Evolutionary conservation across 2,888 invertebrate genomes (phyloP).

Genomic region (Esperia sulphurella): DNA sequence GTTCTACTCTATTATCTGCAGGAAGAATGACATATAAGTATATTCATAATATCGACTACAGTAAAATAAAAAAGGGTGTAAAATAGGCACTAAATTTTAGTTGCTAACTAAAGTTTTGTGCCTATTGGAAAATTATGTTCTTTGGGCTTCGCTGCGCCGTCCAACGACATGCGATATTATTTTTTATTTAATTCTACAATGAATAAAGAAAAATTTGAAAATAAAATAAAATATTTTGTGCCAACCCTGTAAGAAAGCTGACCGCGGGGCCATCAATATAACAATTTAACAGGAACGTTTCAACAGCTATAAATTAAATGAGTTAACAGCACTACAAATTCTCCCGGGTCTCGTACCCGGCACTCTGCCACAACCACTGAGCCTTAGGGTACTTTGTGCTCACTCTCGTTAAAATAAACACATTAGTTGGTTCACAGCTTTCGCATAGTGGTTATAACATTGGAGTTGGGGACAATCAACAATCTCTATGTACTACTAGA

Average conservation of each 20-base stretch:
- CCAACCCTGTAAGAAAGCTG: constrained; percentile 42
- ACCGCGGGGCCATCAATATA: constrained; percentile 65
- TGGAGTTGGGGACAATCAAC: too few relatives aligned
- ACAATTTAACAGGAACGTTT: constrained; percentile 73
- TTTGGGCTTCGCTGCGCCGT: too few relatives aligned
- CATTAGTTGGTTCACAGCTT: neutral
- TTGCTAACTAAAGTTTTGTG: too few relatives aligned
- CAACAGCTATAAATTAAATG: constrained; percentile 74
- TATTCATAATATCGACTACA: too few relatives aligned
- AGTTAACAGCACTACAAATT: constrained; percentile 62
- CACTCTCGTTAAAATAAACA: constrained; percentile 7
- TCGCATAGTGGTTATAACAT: neutral
- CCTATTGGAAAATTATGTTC: too few relatives aligned
- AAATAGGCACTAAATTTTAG: too few relatives aligned
- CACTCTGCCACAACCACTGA: constrained; percentile 13
- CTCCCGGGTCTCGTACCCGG: constrained; percentile 25
- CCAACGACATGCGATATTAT: too few relatives aligned
- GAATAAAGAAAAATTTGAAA: neutral
- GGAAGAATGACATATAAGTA: too few relatives aligned
- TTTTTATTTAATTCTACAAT: neutral
- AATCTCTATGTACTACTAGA: too few relatives aligned
- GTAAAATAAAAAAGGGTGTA: too few relatives aligned
- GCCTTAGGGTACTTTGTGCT: constrained; percentile 16
- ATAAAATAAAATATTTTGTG: constrained; percentile 7
- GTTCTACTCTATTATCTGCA: too few relatives aligned